Percentiles rank a stretch among this genome's conserved stretches.
phyloP scores from a whole-genome alignment of 1,140 invertebrate genomes.

The Scaptomyza pallida region DNA sequence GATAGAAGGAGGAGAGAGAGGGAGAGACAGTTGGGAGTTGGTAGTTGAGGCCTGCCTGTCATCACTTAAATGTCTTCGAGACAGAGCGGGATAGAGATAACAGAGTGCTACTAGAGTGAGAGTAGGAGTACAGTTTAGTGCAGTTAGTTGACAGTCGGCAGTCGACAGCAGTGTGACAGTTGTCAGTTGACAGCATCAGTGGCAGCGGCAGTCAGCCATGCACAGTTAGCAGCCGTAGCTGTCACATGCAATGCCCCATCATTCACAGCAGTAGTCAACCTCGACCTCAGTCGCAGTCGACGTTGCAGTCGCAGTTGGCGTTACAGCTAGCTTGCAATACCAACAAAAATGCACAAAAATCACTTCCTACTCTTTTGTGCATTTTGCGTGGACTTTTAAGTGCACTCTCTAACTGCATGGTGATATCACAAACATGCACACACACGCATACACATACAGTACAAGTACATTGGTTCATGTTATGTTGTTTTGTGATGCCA shows the following conservation, averaged over 20 bases:
- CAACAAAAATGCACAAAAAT: not conserved
- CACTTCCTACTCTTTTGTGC: slow-evolving; percentile 16
- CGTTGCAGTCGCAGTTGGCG: no score
- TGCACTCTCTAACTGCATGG: not conserved
- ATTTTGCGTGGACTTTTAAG: slow-evolving; percentile 10
- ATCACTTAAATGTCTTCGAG: slow-evolving; percentile 61
- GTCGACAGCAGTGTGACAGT: no score
- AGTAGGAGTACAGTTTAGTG: slow-evolving; percentile 48
- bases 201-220: slow-evolving; percentile 5
- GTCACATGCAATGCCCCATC: slow-evolving; percentile 60
- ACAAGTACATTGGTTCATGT: not conserved
- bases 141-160: slow-evolving; percentile 50
- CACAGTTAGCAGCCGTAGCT: slow-evolving; percentile 25
- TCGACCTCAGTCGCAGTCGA: no score
- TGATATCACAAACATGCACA: not conserved
- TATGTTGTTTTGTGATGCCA: no score
- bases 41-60: slow-evolving; percentile 46
- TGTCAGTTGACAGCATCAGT: slow-evolving; percentile 4
- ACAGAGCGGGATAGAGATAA: slow-evolving; percentile 16
- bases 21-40: not conserved
- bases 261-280: slow-evolving; percentile 8
- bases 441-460: no score
- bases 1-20: no score
- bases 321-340: not conserved
- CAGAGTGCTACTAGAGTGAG: no score